Evolutionary conservation across 2,797 vertebrate species (phyloP), one percentile per base, ranked within the genome.

Genomic region (Pseudopleuronectes americanus): DNA sequence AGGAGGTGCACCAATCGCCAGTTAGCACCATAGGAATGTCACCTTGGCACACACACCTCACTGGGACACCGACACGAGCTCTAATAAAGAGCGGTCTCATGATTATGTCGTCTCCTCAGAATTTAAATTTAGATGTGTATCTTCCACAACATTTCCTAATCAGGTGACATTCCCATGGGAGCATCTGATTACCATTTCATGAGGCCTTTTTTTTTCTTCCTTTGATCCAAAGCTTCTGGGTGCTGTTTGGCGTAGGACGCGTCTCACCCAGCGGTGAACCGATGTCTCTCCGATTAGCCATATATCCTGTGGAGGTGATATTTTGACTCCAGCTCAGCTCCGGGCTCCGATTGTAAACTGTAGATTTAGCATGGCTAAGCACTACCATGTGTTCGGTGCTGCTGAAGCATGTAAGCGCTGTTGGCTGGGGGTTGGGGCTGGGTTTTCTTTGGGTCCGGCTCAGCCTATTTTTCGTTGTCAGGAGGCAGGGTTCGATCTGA

Each of bases 321-420:
- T 87, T 87, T 84, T 81, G 87, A 85, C 83, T 90, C 67, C 82
- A 51, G 78, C 74, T 83, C 80, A 57, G 84, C 66, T 83, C 82
- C 77, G 79, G 84, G 80, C 83, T 88, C 77, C 74, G 76, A 82
- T 82, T 77, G 80, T 77, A 83, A 87, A 89, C 72, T 78, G 83
- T 80, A 89, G 84, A 88, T 90, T 88, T 88, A 87, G 85, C 84
- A 78, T 86, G 85, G 79, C 86, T 92, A 90, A 93, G 85, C 83
- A 71, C 84, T 90, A 86, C 91, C 92, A 92, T 92, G 91, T 91
- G 91, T 91, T 80, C 52, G 28, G 71, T 83, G 83, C 85, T 72
- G 89, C 83, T 84, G 82, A 90, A 90, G 90, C 87, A 80, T 89
- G 85, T 83, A 86, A 87, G 88, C 60, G 36, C 83, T 76, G 63